Percentiles rank a stretch among this genome's conserved stretches.
Evolutionary conservation across 2,113 vertebrate species (phyloP).

Genomic region (Piaya cayana): DNA sequence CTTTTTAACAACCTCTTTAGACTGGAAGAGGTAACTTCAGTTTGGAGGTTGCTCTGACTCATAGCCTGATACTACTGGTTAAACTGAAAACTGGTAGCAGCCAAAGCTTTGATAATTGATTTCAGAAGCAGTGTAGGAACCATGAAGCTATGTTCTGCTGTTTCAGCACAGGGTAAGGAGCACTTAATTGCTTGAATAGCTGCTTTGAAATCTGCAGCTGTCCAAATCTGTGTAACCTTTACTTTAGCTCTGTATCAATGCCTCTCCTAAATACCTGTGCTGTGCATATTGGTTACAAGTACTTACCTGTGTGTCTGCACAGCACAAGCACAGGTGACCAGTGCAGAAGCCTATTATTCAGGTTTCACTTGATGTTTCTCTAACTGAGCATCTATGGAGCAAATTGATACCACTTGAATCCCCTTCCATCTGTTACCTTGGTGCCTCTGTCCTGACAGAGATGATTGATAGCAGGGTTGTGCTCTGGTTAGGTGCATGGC

Average conservation of each 20-base stretch:
- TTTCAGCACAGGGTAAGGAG: not conserved
- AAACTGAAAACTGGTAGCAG: not conserved
- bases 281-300: not conserved
- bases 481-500: not conserved
- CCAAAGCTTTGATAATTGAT: not conserved
- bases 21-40: not conserved
- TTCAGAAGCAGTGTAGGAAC: not conserved
- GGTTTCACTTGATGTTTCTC: not conserved
- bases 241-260: not conserved
- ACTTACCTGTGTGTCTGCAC: not conserved
- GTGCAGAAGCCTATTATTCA: not conserved
- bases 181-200: not conserved
- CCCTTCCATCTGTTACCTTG: not conserved
- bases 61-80: not conserved
- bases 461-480: not conserved
- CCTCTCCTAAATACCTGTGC: not conserved
- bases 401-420: not conserved
- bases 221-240: not conserved
- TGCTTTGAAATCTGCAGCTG: not conserved
- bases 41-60: not conserved
- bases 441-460: not conserved
- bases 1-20: not conserved
- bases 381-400: not conserved
- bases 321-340: not conserved
- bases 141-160: not conserved